Evolutionary conservation across 2,113 vertebrate species (phyloP).

Genomic region (Rhizomys pruinosus): DNA sequence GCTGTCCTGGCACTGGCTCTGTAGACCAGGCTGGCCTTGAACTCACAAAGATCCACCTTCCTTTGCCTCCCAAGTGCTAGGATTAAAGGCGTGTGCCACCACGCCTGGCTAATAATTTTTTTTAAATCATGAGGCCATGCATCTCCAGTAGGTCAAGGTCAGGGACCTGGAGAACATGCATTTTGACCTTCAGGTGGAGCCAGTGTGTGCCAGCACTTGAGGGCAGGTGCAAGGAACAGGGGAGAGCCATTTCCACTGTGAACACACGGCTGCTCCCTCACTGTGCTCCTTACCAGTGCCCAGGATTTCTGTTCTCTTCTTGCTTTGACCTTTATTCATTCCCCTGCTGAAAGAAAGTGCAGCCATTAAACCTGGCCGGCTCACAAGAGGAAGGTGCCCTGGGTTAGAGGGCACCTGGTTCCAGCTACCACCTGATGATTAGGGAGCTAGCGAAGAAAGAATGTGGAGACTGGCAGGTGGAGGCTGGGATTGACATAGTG

Average conservation of each 20-base stretch:
- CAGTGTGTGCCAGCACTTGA: neutral
- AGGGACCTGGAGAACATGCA: neutral
- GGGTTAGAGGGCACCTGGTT: neutral
- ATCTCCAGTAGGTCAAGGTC: constrained; percentile 10
- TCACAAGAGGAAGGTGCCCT: neutral
- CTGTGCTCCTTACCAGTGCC: neutral
- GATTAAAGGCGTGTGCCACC: too few relatives aligned
- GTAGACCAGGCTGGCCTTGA: too few relatives aligned
- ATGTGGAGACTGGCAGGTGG: neutral
- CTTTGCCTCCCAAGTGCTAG: too few relatives aligned
- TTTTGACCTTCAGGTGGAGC: constrained; percentile 45
- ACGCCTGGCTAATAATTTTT: too few relatives aligned
- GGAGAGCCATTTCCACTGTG: neutral
- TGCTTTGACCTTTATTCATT: too few relatives aligned
- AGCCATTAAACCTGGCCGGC: neutral
- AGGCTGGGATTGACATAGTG: neutral
- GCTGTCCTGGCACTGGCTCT: too few relatives aligned
- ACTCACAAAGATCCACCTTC: too few relatives aligned
- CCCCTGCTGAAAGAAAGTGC: neutral
- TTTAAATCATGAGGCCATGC: neutral
- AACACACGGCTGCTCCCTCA: neutral
- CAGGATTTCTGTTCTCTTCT: neutral
- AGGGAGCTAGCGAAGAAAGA: neutral
- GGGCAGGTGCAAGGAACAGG: neutral
- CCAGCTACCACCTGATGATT: neutral